Evolutionary conservation across 2,888 invertebrate species (phyloP).

Genomic region (Synanthedon vespiformis): DNA sequence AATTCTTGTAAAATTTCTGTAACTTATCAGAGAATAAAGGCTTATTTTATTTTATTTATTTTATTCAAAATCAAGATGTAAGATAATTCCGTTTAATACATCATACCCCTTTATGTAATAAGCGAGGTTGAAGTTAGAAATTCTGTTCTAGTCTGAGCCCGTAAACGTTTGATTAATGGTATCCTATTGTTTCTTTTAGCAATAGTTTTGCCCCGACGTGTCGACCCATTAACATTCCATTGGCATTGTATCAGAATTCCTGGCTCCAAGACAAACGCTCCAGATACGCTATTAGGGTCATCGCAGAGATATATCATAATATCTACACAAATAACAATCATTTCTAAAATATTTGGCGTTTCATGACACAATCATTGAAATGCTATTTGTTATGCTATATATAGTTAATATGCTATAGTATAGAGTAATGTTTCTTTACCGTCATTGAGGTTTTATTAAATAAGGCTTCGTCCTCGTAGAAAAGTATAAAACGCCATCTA

Average conservation of each 20-base stretch:
- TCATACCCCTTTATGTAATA: not conserved
- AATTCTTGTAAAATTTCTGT: too few relatives aligned
- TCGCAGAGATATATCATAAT: constrained; percentile 8
- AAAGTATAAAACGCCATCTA: too few relatives aligned
- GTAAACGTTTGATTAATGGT: constrained; percentile 1
- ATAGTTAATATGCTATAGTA: too few relatives aligned
- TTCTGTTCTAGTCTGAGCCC: not conserved
- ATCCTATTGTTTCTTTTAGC: constrained; percentile 14
- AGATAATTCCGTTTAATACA: not conserved
- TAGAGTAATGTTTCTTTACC: too few relatives aligned
- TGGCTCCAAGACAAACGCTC: constrained; percentile 20
- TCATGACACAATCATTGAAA: not conserved
- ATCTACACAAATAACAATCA: not conserved
- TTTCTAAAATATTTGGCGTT: not conserved
- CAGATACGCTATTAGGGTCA: constrained; percentile 23
- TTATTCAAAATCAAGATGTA: not conserved
- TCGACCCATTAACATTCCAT: constrained; percentile 26
- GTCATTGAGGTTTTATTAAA: too few relatives aligned
- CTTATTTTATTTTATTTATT: too few relatives aligned
- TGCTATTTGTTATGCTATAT: too few relatives aligned
- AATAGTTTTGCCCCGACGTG: constrained; percentile 18
- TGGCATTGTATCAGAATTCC: constrained; percentile 21
- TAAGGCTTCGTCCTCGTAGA: too few relatives aligned
- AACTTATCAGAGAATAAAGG: too few relatives aligned
- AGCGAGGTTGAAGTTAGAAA: not conserved